Base-by-base conservation (phyloP, 2,888 invertebrate species). In the Aphodius sticticus region DNA sequence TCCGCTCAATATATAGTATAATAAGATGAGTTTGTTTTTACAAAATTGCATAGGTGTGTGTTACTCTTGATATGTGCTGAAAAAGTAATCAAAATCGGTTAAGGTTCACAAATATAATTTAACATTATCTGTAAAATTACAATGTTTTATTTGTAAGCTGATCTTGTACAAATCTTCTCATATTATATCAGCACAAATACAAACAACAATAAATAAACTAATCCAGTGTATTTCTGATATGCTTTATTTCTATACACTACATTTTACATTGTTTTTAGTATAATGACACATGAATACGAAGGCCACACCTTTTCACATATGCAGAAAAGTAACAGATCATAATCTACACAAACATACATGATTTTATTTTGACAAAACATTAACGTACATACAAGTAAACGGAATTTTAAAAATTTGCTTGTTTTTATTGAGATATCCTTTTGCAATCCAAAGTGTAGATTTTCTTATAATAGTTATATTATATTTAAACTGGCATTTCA, bases 281-380 rank as follows among this genome's bases (percentile, higher is more conserved):
- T 85, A 85, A 83, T 87, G 85, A 86, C 85, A 86, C 84, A 86
- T 84, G 85, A 83, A 83, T 87, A 86, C 87, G 87, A 81, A 88
- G 87, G 88, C 88, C 88, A 86, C 88, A 85, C 85, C 87, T 86
- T 87, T 87, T 86, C 87, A 87, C 85, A 85, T 87, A 16, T 77
- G 53, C 76, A 77, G 53, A 53, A 53, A 53, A 53, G 53, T 53
- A 53, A 53, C 53, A 53, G 12, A 12, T 53, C 53, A 53, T 53
- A 53, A 85, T 79, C 83, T 81, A 70, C 26, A 37, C 74, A 16
- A 72, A 26, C 26, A 74, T 74, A 26, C 26, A 4, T 74, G 36
- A 53, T 53, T 53, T 53, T 12, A 53, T 53, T 53, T 53, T 26
- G 26, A 74, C 74, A 74, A 74, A 74, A 53, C 53, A 7, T 53